Percentiles rank a stretch among this genome's conserved stretches.
These are phyloP conservation scores for Oncorhynchus nerka DNA, from an alignment of 2,113 vertebrate genomes.

Conservation along the genomic window DNA sequence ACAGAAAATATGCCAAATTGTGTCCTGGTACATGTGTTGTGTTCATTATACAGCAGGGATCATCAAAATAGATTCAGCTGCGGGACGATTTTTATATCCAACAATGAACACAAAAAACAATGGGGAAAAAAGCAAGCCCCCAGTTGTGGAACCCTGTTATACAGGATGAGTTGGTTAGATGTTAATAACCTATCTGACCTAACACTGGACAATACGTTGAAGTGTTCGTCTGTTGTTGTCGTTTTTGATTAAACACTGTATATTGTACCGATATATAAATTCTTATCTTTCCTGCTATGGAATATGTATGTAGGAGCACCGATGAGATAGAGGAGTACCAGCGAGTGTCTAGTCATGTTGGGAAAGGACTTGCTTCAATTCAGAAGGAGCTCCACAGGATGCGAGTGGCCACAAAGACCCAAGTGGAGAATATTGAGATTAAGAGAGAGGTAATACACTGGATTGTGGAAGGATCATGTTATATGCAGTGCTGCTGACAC, in stretches of 20 bases:
- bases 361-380: conserved; percentile 66
- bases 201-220: neutral
- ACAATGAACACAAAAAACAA: neutral
- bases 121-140: neutral
- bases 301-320: conserved; percentile 48
- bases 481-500: too few relatives aligned
- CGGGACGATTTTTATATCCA: too few relatives aligned
- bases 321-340: conserved; percentile 73
- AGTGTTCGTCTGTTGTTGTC: neutral
- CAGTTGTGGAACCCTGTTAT: neutral
- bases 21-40: neutral
- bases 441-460: conserved; percentile 63
- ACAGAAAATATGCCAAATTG: neutral
- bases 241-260: too few relatives aligned
- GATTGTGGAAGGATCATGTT: too few relatives aligned
- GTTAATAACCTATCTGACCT: neutral
- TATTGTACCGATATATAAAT: too few relatives aligned
- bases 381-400: conserved; percentile 76
- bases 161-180: neutral
- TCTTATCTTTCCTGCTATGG: neutral
- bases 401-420: conserved; percentile 66
- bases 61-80: too few relatives aligned
- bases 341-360: conserved; percentile 66
- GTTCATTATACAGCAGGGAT: too few relatives aligned
- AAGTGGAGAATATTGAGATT: conserved; percentile 70